A percentile compares a stretch with the other conserved stretches of the same genome.
Evolutionary conservation across 2,888 invertebrate genomes (phyloP).

Genomic region (Drosophila anomalata): DNA sequence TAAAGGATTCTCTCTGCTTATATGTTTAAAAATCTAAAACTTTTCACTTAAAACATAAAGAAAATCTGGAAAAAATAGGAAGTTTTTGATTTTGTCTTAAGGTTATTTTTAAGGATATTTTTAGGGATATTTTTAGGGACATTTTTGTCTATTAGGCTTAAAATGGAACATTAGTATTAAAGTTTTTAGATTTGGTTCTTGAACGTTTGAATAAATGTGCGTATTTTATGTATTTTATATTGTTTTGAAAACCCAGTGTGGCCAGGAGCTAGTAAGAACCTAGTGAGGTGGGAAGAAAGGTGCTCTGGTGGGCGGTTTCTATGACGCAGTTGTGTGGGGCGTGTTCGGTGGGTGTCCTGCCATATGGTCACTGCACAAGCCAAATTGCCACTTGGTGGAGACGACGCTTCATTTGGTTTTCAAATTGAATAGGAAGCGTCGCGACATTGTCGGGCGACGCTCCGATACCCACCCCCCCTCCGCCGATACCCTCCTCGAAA

Average conservation of each 20-base stretch:
- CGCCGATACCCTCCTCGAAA: conserved; percentile 1
- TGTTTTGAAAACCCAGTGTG: background rate
- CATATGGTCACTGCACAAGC: conserved; percentile 72
- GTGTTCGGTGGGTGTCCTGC: conserved; percentile 30
- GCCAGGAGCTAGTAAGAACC: background rate
- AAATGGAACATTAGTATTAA: background rate
- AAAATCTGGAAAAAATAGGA: conserved; percentile 6
- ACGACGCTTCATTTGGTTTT: conserved; percentile 66
- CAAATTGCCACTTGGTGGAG: conserved; percentile 62
- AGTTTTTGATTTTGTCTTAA: background rate
- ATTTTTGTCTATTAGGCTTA: background rate
- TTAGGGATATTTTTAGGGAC: background rate
- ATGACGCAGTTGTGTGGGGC: conserved; percentile 29
- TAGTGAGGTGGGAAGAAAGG: conserved; percentile 3
- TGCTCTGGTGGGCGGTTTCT: background rate
- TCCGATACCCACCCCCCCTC: conserved; percentile 1
- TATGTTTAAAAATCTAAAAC: too few species aligned
- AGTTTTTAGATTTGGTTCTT: background rate
- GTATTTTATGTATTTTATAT: too few species aligned
- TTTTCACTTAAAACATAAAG: background rate
- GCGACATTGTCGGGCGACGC: conserved; percentile 49
- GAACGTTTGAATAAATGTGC: too few species aligned
- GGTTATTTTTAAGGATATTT: background rate
- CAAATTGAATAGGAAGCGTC: conserved; percentile 64
- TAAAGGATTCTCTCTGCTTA: too few species aligned